These are phyloP conservation scores for Acleris laterana DNA, from an alignment of 2,888 invertebrate genomes.

Conservation along the genomic window DNA sequence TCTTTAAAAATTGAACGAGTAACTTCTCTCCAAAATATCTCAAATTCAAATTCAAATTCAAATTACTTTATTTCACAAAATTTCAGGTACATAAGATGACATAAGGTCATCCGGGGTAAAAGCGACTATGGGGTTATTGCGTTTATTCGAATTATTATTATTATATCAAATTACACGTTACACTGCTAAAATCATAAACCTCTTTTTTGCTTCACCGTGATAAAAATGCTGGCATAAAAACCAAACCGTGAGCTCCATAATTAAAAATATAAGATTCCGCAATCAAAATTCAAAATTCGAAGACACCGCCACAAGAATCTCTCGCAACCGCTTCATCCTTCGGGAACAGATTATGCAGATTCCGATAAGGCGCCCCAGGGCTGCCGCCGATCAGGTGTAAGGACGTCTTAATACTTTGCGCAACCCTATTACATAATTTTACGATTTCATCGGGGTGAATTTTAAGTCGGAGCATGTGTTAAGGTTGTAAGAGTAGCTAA, in stretches of 20 bases:
- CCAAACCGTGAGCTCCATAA: not conserved
- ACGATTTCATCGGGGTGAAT: conserved; percentile 1
- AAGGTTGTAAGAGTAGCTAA: not conserved
- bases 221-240: no score
- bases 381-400: conserved; percentile 13
- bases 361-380: conserved; percentile 7
- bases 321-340: not conserved
- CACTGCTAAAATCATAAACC: no score
- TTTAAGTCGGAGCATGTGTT: conserved; percentile 3
- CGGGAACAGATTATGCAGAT: conserved; percentile 20
- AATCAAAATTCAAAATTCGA: not conserved
- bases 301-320: conserved; percentile 1
- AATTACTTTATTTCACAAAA: no score
- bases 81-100: no score
- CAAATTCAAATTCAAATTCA: no score
- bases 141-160: no score
- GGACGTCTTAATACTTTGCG: conserved; percentile 10
- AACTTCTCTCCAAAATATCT: no score
- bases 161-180: no score
- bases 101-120: no score
- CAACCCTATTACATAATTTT: conserved; percentile 19
- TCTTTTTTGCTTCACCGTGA: no score
- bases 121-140: no score
- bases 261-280: not conserved
- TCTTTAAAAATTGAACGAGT: no score